Evolutionary conservation across 2,888 invertebrate genomes (phyloP).

Genomic region (Acanthoscelides obtectus): DNA sequence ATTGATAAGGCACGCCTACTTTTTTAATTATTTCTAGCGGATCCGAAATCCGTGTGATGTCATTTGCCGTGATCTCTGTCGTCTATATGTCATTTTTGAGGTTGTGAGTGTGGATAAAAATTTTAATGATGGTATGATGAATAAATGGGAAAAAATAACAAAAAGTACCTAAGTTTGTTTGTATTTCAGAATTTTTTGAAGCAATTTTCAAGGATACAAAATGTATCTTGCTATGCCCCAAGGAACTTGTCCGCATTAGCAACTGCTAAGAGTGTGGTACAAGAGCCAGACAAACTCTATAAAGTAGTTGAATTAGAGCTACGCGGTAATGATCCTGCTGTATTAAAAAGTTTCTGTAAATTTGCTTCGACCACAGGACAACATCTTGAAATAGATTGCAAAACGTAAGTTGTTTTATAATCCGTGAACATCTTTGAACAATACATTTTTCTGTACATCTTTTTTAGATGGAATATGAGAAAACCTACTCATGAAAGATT

Average conservation of each 20-base stretch:
- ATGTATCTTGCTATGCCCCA: background rate
- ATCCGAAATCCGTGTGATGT: too few relatives aligned
- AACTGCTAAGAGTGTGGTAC: background rate
- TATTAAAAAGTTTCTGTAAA: constrained; percentile 81
- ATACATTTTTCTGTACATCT: too few relatives aligned
- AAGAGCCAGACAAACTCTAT: constrained; percentile 68
- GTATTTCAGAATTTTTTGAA: constrained; percentile 10
- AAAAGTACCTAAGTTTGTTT: background rate
- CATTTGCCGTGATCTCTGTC: background rate
- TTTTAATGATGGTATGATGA: background rate
- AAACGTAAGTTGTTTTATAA: constrained; percentile 57
- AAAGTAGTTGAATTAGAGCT: constrained; percentile 81
- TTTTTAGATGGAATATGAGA: constrained; percentile 66
- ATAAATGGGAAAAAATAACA: background rate
- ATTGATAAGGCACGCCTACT: too few relatives aligned
- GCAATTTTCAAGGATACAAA: constrained; percentile 2
- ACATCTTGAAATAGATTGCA: constrained; percentile 73
- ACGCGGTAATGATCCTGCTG: constrained; percentile 80
- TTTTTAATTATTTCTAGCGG: too few relatives aligned
- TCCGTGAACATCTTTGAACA: too few relatives aligned
- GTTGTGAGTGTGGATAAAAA: background rate
- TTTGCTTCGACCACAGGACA: constrained; percentile 78
- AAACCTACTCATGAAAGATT: constrained; percentile 72
- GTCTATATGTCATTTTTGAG: too few relatives aligned
- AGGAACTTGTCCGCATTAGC: constrained; percentile 5